phyloP scores from a whole-genome alignment of 92 coral and sea anemone species.

The Scolanthus callimorphus region DNA sequence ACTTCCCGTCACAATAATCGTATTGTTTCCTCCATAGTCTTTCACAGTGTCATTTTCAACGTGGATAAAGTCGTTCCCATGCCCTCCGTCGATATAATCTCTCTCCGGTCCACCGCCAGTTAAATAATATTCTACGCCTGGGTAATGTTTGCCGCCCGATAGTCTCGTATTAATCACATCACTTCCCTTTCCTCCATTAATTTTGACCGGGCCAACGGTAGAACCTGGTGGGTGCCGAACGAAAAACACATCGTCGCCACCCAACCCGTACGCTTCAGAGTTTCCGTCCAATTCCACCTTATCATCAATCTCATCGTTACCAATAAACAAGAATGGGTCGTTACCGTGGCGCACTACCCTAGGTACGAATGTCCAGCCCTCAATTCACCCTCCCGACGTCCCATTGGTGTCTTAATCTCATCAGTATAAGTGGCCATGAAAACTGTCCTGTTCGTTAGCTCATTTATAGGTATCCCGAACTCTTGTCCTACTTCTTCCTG shows the following conservation, averaged over 20 bases:
- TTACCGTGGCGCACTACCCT: conserved; percentile 28
- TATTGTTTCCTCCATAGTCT: conserved; percentile 29
- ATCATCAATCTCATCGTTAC: conserved; percentile 24
- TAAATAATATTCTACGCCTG: conserved; percentile 27
- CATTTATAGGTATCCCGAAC: no score
- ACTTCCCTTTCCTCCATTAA: conserved; percentile 43
- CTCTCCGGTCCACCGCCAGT: conserved; percentile 57
- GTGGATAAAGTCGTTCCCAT: conserved; percentile 37
- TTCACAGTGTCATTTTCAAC: conserved; percentile 38
- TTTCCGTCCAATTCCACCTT: conserved; percentile 41
- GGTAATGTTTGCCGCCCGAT: no score
- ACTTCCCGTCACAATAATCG: conserved; percentile 31
- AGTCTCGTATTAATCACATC: conserved; percentile 32
- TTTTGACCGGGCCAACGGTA: conserved; percentile 26
- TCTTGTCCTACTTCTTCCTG: no score
- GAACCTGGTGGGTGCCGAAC: conserved; percentile 21
- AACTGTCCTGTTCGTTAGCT: no score
- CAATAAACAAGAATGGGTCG: conserved; percentile 36
- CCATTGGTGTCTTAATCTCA: conserved; percentile 22
- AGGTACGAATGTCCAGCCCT: conserved; percentile 45
- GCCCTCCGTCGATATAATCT: conserved; percentile 37
- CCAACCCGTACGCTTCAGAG: conserved; percentile 53
- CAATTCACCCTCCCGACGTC: conserved; percentile 21
- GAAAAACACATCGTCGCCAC: conserved; percentile 37
- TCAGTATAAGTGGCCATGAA: conserved; percentile 34